These are phyloP conservation scores for Drosophila falleni DNA, from an alignment of 2,888 invertebrate genomes.

Conservation along the genomic window DNA sequence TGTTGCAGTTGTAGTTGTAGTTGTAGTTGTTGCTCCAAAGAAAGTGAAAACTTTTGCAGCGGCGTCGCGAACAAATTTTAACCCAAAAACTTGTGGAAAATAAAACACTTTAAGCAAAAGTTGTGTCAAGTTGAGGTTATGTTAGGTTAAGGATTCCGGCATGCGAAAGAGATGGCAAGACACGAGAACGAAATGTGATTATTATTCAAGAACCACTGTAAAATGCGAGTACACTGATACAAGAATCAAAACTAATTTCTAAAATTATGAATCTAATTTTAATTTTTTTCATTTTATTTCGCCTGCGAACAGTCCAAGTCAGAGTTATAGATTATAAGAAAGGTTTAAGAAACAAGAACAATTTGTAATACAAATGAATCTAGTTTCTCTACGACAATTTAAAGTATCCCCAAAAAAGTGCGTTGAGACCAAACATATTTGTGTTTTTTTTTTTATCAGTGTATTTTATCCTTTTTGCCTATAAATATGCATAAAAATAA, in stretches of 20 bases:
- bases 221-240: background rate
- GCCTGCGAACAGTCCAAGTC: too few relatives aligned
- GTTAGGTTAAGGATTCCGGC: conserved; percentile 6
- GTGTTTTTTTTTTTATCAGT: background rate
- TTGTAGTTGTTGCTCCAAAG: conserved; percentile 43
- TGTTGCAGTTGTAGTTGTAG: conserved; percentile 25
- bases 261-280: too few relatives aligned
- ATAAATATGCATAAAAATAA: conserved; percentile 17
- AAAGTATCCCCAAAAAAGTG: too few relatives aligned
- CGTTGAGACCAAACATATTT: background rate
- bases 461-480: background rate
- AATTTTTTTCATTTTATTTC: too few relatives aligned
- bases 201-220: conserved; percentile 11
- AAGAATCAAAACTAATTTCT: background rate
- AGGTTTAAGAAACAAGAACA: too few relatives aligned
- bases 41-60: conserved; percentile 76
- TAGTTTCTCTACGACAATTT: too few relatives aligned
- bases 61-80: conserved; percentile 71
- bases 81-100: conserved; percentile 52
- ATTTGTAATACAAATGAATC: too few relatives aligned
- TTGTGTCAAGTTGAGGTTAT: conserved; percentile 55
- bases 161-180: conserved; percentile 5
- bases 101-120: conserved; percentile 53
- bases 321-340: too few relatives aligned
- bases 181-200: background rate